A percentile compares a stretch with the other conserved stretches of the same genome.
Evolutionary conservation across 2,797 vertebrate species (phyloP).

Genomic region (Novumbra hubbsi): DNA sequence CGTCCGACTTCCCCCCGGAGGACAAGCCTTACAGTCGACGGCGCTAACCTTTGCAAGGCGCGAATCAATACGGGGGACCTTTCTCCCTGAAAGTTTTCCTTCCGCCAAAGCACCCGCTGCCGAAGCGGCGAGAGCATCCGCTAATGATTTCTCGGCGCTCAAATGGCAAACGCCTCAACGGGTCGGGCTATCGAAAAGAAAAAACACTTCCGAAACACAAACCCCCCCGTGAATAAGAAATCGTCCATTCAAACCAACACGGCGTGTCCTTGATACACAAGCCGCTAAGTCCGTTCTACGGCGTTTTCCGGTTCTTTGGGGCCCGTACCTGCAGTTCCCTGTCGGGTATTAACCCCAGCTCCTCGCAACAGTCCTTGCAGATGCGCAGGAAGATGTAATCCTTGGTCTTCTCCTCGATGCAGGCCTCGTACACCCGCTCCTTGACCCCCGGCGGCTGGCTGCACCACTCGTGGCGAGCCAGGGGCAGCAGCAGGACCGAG

Average conservation of each 20-base stretch:
- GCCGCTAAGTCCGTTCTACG: not conserved
- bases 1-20: slow-evolving; percentile 11
- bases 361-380: slow-evolving; percentile 94
- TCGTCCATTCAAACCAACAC: not conserved
- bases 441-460: slow-evolving; percentile 88
- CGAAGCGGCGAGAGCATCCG: not conserved
- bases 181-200: not conserved
- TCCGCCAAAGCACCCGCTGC: slow-evolving; percentile 14
- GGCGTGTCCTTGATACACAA: not conserved
- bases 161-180: not conserved
- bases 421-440: slow-evolving; percentile 96
- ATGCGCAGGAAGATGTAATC: slow-evolving; percentile 98
- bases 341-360: slow-evolving; percentile 88
- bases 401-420: slow-evolving; percentile 99
- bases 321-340: slow-evolving; percentile 88
- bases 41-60: slow-evolving; percentile 28
- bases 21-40: slow-evolving; percentile 2
- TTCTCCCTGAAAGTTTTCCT: slow-evolving; percentile 23
- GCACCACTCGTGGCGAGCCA: slow-evolving; percentile 81
- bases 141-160: slow-evolving; percentile 6
- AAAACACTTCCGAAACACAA: not conserved
- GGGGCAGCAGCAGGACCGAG: slow-evolving; percentile 92
- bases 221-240: not conserved
- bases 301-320: not conserved
- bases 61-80: slow-evolving; percentile 26